A percentile compares a stretch with the other conserved stretches of the same genome.
Conservation (phyloP, 2,797 vertebrate genomes). For the Brachyrhaphis roseni region DNA sequence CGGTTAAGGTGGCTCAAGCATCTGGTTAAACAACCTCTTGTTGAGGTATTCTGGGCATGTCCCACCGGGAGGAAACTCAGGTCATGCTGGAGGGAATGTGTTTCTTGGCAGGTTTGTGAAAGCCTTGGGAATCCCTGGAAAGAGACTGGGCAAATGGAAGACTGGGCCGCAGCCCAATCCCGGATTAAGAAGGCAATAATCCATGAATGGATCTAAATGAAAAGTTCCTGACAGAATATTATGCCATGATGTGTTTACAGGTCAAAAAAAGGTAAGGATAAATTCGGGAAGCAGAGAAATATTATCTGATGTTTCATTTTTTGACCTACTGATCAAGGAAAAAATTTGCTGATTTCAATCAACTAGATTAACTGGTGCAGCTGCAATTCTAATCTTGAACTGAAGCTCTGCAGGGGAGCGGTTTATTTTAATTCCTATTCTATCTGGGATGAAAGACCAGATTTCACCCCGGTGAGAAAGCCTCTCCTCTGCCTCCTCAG, state of each 20-base stretch:
- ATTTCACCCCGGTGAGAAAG: slow-evolving; percentile 48
- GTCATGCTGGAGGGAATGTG: background rate
- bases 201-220: background rate
- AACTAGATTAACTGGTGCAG: background rate
- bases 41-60: background rate
- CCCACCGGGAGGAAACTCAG: background rate
- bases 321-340: background rate
- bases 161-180: background rate
- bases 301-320: background rate
- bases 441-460: slow-evolving; percentile 33
- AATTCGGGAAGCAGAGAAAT: background rate
- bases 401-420: slow-evolving; percentile 1
- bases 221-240: background rate
- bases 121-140: background rate
- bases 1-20: background rate
- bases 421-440: slow-evolving; percentile 10
- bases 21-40: background rate
- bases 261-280: background rate
- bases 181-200: background rate
- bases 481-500: slow-evolving; percentile 45
- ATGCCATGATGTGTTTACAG: background rate
- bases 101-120: background rate
- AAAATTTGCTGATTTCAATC: background rate
- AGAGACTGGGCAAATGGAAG: background rate
- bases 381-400: background rate